A percentile compares a stretch with the other conserved stretches of the same genome.
These are phyloP conservation scores for Columbina picui DNA, from an alignment of 2,113 vertebrate genomes.

Conservation along the genomic window DNA sequence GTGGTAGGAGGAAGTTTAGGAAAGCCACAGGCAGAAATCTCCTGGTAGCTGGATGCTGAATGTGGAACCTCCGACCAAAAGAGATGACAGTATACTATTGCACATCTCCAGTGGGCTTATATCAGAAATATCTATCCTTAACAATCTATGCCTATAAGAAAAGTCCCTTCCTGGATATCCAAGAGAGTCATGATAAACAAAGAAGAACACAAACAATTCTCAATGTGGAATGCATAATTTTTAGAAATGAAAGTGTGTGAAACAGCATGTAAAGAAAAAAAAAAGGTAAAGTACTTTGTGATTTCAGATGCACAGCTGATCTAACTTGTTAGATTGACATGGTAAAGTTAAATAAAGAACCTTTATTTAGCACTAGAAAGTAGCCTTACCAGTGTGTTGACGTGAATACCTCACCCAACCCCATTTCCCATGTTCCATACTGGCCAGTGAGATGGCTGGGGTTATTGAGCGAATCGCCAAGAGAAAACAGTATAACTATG, in stretches of 20 bases:
- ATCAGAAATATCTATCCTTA: neutral
- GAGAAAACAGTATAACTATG: neutral
- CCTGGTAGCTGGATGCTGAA: neutral
- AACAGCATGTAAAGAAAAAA: neutral
- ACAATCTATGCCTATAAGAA: neutral
- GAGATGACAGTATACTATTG: neutral
- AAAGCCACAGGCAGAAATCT: neutral
- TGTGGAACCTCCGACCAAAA: neutral
- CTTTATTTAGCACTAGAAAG: neutral
- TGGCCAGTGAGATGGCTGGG: neutral
- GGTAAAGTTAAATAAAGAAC: neutral
- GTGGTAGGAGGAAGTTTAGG: neutral
- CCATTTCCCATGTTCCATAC: neutral
- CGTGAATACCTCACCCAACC: neutral
- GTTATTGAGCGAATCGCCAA: neutral
- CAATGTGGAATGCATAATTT: neutral
- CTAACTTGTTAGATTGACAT: neutral
- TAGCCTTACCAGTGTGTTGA: neutral
- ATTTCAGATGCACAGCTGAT: neutral
- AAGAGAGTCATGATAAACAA: neutral
- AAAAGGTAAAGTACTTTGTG: neutral
- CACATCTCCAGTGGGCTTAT: neutral
- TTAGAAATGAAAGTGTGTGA: neutral
- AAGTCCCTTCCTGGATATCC: neutral
- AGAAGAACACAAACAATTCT: neutral